These are phyloP conservation scores for Agrilus mali DNA, from an alignment of 2,888 invertebrate species.

Conservation along the genomic window DNA sequence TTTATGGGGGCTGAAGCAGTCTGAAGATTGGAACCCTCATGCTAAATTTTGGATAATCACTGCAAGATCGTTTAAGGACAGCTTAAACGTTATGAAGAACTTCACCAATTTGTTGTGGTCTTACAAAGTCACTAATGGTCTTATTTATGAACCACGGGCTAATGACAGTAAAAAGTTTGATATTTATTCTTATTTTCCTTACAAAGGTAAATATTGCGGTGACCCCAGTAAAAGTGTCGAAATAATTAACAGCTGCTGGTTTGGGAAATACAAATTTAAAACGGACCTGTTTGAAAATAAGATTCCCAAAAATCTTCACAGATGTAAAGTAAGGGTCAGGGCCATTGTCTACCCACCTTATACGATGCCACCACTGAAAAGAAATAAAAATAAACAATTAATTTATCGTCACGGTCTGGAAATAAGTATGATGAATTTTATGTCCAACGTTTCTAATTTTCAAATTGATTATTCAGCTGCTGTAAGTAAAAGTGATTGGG, in stretches of 20 bases:
- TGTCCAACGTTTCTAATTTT: constrained; percentile 21
- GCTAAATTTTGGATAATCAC: constrained; percentile 18
- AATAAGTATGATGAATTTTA: constrained; percentile 17
- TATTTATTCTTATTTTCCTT: constrained; percentile 22
- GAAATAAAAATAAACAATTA: constrained; percentile 4
- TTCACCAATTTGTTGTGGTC: constrained; percentile 15
- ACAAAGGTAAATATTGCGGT: constrained; percentile 18
- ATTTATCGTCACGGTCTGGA: constrained; percentile 20
- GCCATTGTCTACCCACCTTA: constrained; percentile 27
- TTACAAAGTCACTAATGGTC: constrained; percentile 18
- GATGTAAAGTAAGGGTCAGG: constrained; percentile 22
- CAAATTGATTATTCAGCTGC: constrained; percentile 16
- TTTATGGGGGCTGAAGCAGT: constrained; percentile 8
- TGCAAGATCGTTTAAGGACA: constrained; percentile 12
- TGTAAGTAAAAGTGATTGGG: constrained; percentile 15
- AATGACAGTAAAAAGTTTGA: constrained; percentile 13
- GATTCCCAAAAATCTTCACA: constrained; percentile 21
- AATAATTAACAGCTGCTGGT: constrained; percentile 16
- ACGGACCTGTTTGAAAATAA: constrained; percentile 20
- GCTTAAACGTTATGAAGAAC: constrained; percentile 9
- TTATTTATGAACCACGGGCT: constrained; percentile 16
- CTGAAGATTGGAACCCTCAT: constrained; percentile 16
- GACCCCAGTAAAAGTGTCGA: constrained; percentile 12
- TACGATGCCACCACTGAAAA: constrained; percentile 18
- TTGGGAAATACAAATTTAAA: constrained; percentile 11